phyloP scores from a whole-genome alignment of 2,888 invertebrate genomes.

The Synanthedon myopaeformis region DNA sequence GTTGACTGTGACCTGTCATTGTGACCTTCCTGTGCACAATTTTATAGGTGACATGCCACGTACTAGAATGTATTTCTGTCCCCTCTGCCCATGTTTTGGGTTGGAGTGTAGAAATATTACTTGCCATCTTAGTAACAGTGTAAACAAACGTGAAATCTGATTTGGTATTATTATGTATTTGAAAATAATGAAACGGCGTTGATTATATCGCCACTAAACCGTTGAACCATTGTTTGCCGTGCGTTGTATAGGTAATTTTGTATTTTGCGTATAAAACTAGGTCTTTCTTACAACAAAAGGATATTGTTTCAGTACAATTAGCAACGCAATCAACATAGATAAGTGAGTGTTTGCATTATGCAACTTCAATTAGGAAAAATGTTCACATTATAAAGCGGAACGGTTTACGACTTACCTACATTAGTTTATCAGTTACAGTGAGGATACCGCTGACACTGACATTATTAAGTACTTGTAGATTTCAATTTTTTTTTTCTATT shows the following conservation, averaged over 20 bases:
- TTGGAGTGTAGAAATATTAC: no score
- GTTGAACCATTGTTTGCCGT: slow-evolving; percentile 34
- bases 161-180: not conserved
- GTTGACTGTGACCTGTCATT: no score
- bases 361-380: not conserved
- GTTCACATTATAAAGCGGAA: not conserved
- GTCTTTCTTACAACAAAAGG: slow-evolving; percentile 61
- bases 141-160: no score
- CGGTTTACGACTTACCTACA: not conserved
- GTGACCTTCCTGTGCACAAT: no score
- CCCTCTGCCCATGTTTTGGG: no score
- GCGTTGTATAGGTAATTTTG: slow-evolving; percentile 42
- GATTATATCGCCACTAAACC: not conserved
- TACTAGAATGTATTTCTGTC: no score
- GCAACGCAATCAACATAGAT: slow-evolving; percentile 60
- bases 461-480: no score
- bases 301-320: slow-evolving; percentile 63
- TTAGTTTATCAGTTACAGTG: slow-evolving; percentile 12
- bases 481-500: no score
- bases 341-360: slow-evolving; percentile 39
- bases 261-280: slow-evolving; percentile 56
- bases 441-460: not conserved
- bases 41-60: no score
- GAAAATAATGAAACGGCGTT: not conserved
- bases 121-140: no score